Evolutionary conservation across 2,888 invertebrate species (phyloP).

Genomic region (Apeira syringaria): DNA sequence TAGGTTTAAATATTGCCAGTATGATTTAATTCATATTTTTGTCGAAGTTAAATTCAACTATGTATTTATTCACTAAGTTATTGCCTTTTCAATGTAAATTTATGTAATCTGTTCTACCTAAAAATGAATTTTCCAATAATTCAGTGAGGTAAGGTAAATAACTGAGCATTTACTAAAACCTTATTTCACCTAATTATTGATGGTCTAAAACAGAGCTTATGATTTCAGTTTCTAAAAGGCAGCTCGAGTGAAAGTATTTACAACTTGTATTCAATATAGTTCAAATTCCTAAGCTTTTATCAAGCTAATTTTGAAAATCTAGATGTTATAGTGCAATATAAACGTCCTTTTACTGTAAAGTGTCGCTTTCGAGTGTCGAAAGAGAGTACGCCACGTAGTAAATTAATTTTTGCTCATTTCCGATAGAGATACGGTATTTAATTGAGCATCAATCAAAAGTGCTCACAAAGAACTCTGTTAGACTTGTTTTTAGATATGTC

Average conservation of each 20-base stretch:
- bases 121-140: neutral
- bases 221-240: constrained; percentile 20
- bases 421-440: constrained; percentile 1
- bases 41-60: constrained; percentile 7
- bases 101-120: neutral
- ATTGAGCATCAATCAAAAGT: constrained; percentile 24
- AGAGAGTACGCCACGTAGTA: constrained; percentile 8
- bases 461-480: constrained; percentile 23
- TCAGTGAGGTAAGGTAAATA: constrained; percentile 2
- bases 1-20: constrained; percentile 5
- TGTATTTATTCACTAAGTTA: constrained; percentile 21
- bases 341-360: constrained; percentile 15
- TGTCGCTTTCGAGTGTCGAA: constrained; percentile 2
- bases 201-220: constrained; percentile 10
- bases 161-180: constrained; percentile 18
- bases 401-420: constrained; percentile 22
- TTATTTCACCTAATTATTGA: constrained; percentile 6
- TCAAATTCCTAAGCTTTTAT: constrained; percentile 18
- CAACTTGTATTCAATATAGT: constrained; percentile 14
- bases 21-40: constrained; percentile 8
- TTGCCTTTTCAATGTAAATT: constrained; percentile 9
- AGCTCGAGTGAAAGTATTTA: constrained; percentile 21
- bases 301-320: constrained; percentile 13
- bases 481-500: constrained; percentile 19
- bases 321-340: constrained; percentile 21